Evolutionary conservation across 2,888 invertebrate species (phyloP).

Genomic region (Eurytoma californica): DNA sequence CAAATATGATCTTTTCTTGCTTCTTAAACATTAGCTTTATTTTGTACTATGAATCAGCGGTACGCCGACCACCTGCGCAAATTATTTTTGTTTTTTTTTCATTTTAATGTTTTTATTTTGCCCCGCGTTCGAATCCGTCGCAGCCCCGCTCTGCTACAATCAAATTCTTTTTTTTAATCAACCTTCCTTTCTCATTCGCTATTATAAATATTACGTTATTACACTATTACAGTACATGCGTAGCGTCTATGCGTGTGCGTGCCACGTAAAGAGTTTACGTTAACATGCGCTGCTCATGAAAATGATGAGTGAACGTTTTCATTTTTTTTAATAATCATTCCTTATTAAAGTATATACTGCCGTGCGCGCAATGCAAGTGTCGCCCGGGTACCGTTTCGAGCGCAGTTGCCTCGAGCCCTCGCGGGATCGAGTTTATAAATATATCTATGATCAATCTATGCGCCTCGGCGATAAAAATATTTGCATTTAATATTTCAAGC

Average conservation of each 20-base stretch:
- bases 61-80: slow-evolving; percentile 51
- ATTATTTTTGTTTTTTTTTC: slow-evolving; percentile 38
- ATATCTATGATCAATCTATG: background rate
- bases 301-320: slow-evolving; percentile 46
- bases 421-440: background rate
- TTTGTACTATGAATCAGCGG: slow-evolving; percentile 74
- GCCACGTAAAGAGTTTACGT: slow-evolving; percentile 43
- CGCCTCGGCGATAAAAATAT: slow-evolving; percentile 50
- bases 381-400: too few relatives aligned
- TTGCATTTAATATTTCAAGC: slow-evolving; percentile 16
- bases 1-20: slow-evolving; percentile 55
- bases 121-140: slow-evolving; percentile 49
- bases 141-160: slow-evolving; percentile 47
- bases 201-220: slow-evolving; percentile 56
- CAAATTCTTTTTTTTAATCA: slow-evolving; percentile 23
- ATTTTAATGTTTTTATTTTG: slow-evolving; percentile 46
- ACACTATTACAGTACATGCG: slow-evolving; percentile 54
- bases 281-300: slow-evolving; percentile 53
- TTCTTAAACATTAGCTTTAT: slow-evolving; percentile 70
- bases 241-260: slow-evolving; percentile 38
- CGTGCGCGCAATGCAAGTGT: too few relatives aligned
- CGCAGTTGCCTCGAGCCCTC: background rate
- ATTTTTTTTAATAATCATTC: slow-evolving; percentile 12
- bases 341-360: background rate
- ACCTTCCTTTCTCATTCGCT: slow-evolving; percentile 46